Conservation (phyloP, 2,113 vertebrate genomes). For the Plestiodon gilberti region DNA sequence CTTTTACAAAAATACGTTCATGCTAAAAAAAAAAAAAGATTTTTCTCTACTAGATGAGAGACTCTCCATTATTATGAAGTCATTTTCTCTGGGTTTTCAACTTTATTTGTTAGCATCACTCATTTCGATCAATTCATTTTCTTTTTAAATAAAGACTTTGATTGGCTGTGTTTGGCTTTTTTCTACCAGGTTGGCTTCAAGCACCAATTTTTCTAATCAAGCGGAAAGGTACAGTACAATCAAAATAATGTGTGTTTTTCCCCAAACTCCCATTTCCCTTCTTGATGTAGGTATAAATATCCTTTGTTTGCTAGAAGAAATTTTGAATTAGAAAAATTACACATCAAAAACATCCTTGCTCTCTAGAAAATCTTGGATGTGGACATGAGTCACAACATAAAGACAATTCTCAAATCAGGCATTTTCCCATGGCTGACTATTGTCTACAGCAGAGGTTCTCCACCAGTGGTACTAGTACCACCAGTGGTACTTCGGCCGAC, state of each 20-base stretch:
- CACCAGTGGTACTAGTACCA: too few species aligned
- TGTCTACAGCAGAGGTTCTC: too few species aligned
- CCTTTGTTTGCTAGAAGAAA: background rate
- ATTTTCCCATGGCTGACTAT: background rate
- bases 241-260: background rate
- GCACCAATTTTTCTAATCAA: conserved; percentile 94
- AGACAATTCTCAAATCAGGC: background rate
- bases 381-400: background rate
- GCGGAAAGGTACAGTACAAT: conserved; percentile 90
- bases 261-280: background rate
- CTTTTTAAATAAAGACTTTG: background rate
- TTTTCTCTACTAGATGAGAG: background rate
- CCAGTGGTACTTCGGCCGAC: too few species aligned
- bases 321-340: background rate
- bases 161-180: conserved; percentile 21
- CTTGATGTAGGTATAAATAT: background rate
- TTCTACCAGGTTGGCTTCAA: conserved; percentile 89
- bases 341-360: background rate
- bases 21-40: background rate
- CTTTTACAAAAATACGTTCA: background rate
- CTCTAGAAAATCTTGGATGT: background rate
- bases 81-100: background rate
- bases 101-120: background rate
- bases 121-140: conserved; percentile 21
- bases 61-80: conserved; percentile 8